These are phyloP conservation scores for Tinea pellionella DNA, from an alignment of 2,888 invertebrate species.

Conservation along the genomic window DNA sequence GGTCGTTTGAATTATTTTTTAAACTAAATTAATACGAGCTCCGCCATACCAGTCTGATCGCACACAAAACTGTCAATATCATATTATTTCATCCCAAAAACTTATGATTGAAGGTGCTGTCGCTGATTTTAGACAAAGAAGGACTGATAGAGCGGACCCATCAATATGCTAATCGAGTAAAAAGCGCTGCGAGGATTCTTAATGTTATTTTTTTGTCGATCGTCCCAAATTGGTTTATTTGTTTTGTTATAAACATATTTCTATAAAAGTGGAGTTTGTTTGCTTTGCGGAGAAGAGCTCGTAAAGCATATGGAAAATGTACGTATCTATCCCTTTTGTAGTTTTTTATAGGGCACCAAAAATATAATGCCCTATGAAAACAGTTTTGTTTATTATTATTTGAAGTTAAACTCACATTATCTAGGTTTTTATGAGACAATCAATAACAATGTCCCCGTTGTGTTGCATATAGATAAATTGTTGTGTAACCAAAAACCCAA, in stretches of 20 bases:
- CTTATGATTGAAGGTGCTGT: slow-evolving; percentile 63
- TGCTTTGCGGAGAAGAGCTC: slow-evolving; percentile 44
- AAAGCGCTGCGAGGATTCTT: slow-evolving; percentile 34
- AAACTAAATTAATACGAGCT: neutral
- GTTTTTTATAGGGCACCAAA: neutral
- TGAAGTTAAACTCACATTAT: neutral
- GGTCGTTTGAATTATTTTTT: slow-evolving; percentile 1
- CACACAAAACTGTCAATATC: slow-evolving; percentile 7
- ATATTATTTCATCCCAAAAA: neutral
- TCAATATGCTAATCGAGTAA: slow-evolving; percentile 63
- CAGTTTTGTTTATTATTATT: neutral
- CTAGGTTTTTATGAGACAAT: slow-evolving; percentile 1
- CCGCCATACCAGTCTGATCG: neutral
- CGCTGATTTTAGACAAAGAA: slow-evolving; percentile 67
- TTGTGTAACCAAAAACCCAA: neutral
- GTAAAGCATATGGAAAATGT: slow-evolving; percentile 34
- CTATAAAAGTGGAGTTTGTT: slow-evolving; percentile 52
- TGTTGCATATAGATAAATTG: neutral
- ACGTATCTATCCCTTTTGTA: slow-evolving; percentile 20
- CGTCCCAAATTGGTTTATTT: slow-evolving; percentile 62
- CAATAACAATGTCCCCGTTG: neutral
- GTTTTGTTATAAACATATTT: slow-evolving; percentile 57
- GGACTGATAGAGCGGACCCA: slow-evolving; percentile 53
- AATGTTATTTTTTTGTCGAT: slow-evolving; percentile 46
- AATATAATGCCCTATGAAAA: neutral